Evolutionary conservation across 2,113 vertebrate species (phyloP), one percentile per base, ranked within the genome.

Genomic region (Urocitellus parryii): DNA sequence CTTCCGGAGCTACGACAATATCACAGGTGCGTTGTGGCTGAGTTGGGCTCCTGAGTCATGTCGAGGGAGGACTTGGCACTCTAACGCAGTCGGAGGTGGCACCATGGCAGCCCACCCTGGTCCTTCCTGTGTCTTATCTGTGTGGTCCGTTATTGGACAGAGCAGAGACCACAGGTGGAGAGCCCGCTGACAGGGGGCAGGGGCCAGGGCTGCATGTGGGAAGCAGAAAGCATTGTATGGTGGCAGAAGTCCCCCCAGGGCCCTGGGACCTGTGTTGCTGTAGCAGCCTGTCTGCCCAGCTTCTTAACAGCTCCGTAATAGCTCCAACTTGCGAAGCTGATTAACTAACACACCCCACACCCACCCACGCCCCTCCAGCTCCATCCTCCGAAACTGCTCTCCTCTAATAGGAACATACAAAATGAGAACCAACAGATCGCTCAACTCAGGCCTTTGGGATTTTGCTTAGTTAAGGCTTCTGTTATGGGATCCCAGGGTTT

Each of bases 1-100:
- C 97, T 99, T 99, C 98, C 99, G 99, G 98, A 99, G 98, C 94
- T 99, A 99, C 0, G 99, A 99, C 98, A 99, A 99, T 80, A 99
- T 99, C 96, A 99, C 99, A 98, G 99, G 99, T 99, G 98, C 56
- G 98, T 63, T 25, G 84, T 18, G 79, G 34, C 63, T 58, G 1
- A 1, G 14, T 45, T 63, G 63, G 2, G 27, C n/a, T 16, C n/a
- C 56, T 67, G 74, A 25, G 24, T n/a, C 12, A 0, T 1, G 12
- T 58, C 0, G 1, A 34, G 76, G 65, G 76, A 45, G 20, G 24
- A n/a, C 84, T 34, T 11, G 42, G 80, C 18, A 22, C 4, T 68
- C 88, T 5, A 9, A 1, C 51, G 9, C 3, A 32, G 11, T 34
- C 8, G 22, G 83, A 56, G 51, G 17, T 3, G 16, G 65, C 25